These are phyloP conservation scores for Pollicipes pollicipes DNA, from an alignment of 1,140 invertebrate genomes.

Conservation along the genomic window DNA sequence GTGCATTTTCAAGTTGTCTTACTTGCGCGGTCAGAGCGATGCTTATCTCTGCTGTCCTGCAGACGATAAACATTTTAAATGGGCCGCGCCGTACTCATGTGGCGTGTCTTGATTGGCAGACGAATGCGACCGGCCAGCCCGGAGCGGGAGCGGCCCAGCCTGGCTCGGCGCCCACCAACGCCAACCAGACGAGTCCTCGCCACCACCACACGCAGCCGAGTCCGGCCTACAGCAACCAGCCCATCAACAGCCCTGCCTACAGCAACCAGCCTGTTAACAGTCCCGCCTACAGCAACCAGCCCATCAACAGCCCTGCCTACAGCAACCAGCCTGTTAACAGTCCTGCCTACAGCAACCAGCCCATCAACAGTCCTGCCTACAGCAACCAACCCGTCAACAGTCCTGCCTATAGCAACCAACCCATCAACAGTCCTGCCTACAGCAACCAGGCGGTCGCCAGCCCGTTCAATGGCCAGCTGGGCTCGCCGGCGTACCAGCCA, in stretches of 20 bases:
- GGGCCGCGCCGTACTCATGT: slow-evolving; percentile 1
- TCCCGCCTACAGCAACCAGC: slow-evolving; percentile 19
- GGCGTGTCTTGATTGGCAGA: neutral
- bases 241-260: slow-evolving; percentile 15
- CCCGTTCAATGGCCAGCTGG: slow-evolving; percentile 1
- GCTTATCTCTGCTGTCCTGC: no score
- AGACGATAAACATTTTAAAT: no score
- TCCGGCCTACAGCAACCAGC: slow-evolving; percentile 18
- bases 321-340: slow-evolving; percentile 20
- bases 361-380: slow-evolving; percentile 16
- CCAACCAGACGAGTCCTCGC: neutral
- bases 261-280: slow-evolving; percentile 20
- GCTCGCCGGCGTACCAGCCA: neutral
- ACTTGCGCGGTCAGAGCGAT: no score
- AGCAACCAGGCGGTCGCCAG: slow-evolving; percentile 20
- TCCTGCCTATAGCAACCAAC: slow-evolving; percentile 19
- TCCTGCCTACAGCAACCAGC: slow-evolving; percentile 18
- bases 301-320: slow-evolving; percentile 17
- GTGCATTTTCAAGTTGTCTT: no score
- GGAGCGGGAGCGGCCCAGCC: neutral
- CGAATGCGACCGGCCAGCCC: neutral
- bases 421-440: slow-evolving; percentile 17
- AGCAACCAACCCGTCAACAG: slow-evolving; percentile 20
- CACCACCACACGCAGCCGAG: slow-evolving; percentile 13
- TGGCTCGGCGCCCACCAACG: neutral